These are phyloP conservation scores for Malthinus seriepunctatus DNA, from an alignment of 2,888 invertebrate genomes.

Conservation along the genomic window DNA sequence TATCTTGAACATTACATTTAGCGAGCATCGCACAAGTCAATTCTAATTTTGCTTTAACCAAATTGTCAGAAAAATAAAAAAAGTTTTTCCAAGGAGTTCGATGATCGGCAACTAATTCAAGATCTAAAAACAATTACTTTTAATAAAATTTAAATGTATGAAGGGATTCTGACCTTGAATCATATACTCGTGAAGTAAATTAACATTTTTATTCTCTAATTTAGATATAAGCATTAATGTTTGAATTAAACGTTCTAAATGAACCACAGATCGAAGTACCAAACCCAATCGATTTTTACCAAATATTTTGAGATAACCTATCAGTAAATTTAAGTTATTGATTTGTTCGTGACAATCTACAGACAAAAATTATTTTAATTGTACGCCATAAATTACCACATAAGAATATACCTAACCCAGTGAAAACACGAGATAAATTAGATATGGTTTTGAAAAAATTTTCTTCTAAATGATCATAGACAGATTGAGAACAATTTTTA, in stretches of 20 bases:
- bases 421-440: constrained; percentile 68
- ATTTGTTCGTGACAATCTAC: constrained; percentile 66
- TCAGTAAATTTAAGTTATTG: constrained; percentile 64
- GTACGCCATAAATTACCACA: not conserved
- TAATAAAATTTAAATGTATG: not conserved
- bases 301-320: constrained; percentile 68
- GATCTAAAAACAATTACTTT: constrained; percentile 36
- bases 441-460: constrained; percentile 63
- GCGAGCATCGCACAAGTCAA: constrained; percentile 62
- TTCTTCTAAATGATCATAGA: constrained; percentile 61
- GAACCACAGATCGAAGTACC: constrained; percentile 59
- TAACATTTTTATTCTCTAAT: constrained; percentile 55
- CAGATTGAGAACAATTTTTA: constrained; percentile 49
- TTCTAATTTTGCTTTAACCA: constrained; percentile 57
- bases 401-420: constrained; percentile 61
- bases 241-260: constrained; percentile 61
- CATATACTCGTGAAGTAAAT: constrained; percentile 59
- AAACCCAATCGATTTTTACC: constrained; percentile 60
- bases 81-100: constrained; percentile 67
- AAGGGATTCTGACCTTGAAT: constrained; percentile 45
- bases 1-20: constrained; percentile 57
- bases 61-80: constrained; percentile 60
- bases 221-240: constrained; percentile 61
- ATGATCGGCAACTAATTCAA: constrained; percentile 48
- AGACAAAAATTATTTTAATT: constrained; percentile 22